Base-by-base conservation (phyloP, 2,113 vertebrate species). In the Erythrocebus patas region DNA sequence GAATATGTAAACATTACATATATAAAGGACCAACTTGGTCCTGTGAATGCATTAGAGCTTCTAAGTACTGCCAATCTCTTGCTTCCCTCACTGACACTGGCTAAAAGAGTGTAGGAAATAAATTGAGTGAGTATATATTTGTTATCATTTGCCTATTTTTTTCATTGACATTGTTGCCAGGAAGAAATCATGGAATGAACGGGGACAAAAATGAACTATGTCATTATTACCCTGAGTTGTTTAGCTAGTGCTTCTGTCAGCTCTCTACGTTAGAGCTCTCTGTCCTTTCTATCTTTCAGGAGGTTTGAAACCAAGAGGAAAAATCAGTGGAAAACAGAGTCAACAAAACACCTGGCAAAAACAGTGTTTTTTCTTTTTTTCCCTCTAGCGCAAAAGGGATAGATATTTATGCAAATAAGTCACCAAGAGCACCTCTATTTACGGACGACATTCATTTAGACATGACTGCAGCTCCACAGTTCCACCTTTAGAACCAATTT, bases 401-500 rank as follows among this genome's bases (percentile, higher is more conserved):
- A 88, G 4, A 43, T 50, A 88, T 72, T n/a, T 93, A 84, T 72
- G 35, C 57, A 96, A 94, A 92, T 68, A 94, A 70, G 6, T 84
- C 30, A 84, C 38, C n/a, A 95, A 64, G 57, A 92, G 23, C 16
- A 88, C 30, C 14, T 61, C 52, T 92, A 40, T 72, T 86, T 64
- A 80, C n/a, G 3, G 87, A 70, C 48, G 50, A 75, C 8, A 68
- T 9, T 32, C 30, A 43, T 68, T 83, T 91, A 61, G 75, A 84
- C 89, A 88, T 30, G 32, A 79, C 43, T 80, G 18, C 55, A 40
- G 30, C 14, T 88, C 84, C 57, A 70, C 50, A 72, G n/a, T 75
- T 92, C 64, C n/a, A 89, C 10, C 38, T 64, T 93, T 14, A 96
- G 50, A 96, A 50, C 17, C 52, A 64, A 86, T 93, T 90, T 93